These are phyloP conservation scores for Sinopyrophorus schimmeli DNA, from an alignment of 2,888 invertebrate genomes.

Conservation along the genomic window DNA sequence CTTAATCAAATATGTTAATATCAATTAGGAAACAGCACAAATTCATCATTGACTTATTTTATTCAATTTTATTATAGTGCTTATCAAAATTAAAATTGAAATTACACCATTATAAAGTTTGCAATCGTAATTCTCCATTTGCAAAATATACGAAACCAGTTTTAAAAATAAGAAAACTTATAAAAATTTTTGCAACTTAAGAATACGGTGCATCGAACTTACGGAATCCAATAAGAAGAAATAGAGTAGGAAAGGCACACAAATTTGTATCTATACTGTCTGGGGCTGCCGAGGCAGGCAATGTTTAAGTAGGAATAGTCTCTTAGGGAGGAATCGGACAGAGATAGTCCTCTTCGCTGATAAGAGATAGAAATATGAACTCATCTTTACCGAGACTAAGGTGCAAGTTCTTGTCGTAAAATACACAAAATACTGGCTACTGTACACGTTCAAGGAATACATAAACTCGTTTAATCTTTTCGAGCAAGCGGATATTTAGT, in stretches of 20 bases:
- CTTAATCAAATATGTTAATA: too few relatives aligned
- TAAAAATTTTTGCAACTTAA: too few relatives aligned
- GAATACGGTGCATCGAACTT: conserved; percentile 26
- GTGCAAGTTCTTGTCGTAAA: conserved; percentile 49
- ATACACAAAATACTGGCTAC: conserved; percentile 51
- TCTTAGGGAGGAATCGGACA: conserved; percentile 38
- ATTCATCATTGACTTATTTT: too few relatives aligned
- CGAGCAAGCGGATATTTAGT: conserved; percentile 19
- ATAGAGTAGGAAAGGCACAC: conserved; percentile 42
- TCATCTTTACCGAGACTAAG: conserved; percentile 45
- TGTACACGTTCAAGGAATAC: conserved; percentile 37
- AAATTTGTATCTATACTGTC: conserved; percentile 48
- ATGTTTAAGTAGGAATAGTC: conserved; percentile 45
- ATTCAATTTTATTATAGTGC: too few relatives aligned
- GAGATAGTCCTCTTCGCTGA: conserved; percentile 38
- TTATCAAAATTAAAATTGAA: too few relatives aligned
- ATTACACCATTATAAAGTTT: too few relatives aligned
- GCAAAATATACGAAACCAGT: conserved; percentile 3
- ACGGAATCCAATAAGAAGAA: conserved; percentile 43
- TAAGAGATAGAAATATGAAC: conserved; percentile 43
- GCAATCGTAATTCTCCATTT: conserved; percentile 3
- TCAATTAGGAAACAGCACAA: too few relatives aligned
- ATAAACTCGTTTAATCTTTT: conserved; percentile 29
- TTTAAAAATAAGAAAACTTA: conserved; percentile 7
- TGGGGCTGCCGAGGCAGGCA: conserved; percentile 39